Percentiles rank a stretch among this genome's conserved stretches.
Conservation (phyloP, 2,113 vertebrate genomes). For the Amblyopsis rosae region DNA sequence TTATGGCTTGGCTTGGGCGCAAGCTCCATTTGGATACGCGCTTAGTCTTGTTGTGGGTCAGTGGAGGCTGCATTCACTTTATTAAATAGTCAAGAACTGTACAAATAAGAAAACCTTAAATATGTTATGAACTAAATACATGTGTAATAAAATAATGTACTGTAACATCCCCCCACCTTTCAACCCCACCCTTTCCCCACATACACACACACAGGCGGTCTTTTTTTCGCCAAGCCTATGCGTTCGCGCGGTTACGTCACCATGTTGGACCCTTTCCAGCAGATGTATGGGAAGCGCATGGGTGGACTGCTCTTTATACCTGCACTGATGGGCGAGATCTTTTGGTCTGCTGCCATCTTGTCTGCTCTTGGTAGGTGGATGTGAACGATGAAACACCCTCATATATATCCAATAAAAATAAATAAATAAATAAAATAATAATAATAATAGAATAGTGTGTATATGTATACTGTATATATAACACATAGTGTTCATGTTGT, state of each 20-base stretch:
- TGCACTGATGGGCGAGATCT: constrained; percentile 98
- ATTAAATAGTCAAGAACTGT: background rate
- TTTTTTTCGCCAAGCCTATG: constrained; percentile 99
- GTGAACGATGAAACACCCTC: background rate
- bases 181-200: background rate
- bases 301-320: constrained; percentile 97
- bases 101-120: too few species aligned
- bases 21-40: constrained; percentile 96
- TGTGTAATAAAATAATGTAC: background rate
- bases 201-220: constrained; percentile 79
- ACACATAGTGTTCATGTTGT: background rate
- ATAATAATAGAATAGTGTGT: background rate
- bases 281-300: constrained; percentile 96
- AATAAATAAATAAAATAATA: background rate
- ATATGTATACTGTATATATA: background rate
- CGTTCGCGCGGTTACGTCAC: constrained; percentile 96
- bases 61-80: constrained; percentile 5
- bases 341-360: constrained; percentile 98
- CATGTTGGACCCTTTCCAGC: constrained; percentile 98
- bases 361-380: constrained; percentile 88
- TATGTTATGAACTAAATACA: too few species aligned
- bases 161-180: background rate
- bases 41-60: constrained; percentile 93
- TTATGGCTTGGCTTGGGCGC: constrained; percentile 93
- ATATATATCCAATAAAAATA: background rate